Base-by-base conservation (phyloP, 2,797 vertebrate species). In the Pipistrellus kuhlii region DNA sequence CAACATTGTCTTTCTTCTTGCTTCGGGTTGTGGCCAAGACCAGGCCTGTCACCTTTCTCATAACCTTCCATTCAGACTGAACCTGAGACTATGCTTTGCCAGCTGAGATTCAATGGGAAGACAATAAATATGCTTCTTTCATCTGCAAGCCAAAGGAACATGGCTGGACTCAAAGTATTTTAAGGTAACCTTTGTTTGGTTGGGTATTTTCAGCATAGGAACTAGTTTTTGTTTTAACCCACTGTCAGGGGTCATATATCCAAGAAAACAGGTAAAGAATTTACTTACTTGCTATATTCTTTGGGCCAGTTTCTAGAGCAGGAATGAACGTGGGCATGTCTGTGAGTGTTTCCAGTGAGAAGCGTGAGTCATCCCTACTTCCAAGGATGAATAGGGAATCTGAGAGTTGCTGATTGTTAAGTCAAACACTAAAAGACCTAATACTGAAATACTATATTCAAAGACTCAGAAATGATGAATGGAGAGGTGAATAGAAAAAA, bases 291-390 rank as follows among this genome's bases (percentile, higher is more conserved):
- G 46, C 17, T 44, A 15, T 69, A 9, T 27, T 83, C 35, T 55
- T 35, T 83, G 72, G 12, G 3, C 68, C 62, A 91, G 23, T 85
- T 82, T 41, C 32, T 78, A 62, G 15, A 89, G 38, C 75, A 76
- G 44, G 80, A n/a, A 53, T 25, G 53, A 89, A 86, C 80, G 20
- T 27, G 15, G 13, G 41, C 59, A 46, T 73, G 25, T 17, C 81
- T 32, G 13, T 11, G 44, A 41, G 27, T 62, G 41, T 93, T 86
- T 80, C 75, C 64, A 48, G 13, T 41, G 69, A 90, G 55, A 78
- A 80, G 90, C 80, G 73, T 87, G 92, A 95, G 55, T 92, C 51
- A 93, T 51, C 10, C 25, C 17, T 48, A 14, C 62, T 85, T 91
- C 73, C 55, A 81, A 62, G 35, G 66, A 85, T 48, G 46, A 86